phyloP scores from a whole-genome alignment of 2,797 vertebrate species.

The Mallotus villosus region DNA sequence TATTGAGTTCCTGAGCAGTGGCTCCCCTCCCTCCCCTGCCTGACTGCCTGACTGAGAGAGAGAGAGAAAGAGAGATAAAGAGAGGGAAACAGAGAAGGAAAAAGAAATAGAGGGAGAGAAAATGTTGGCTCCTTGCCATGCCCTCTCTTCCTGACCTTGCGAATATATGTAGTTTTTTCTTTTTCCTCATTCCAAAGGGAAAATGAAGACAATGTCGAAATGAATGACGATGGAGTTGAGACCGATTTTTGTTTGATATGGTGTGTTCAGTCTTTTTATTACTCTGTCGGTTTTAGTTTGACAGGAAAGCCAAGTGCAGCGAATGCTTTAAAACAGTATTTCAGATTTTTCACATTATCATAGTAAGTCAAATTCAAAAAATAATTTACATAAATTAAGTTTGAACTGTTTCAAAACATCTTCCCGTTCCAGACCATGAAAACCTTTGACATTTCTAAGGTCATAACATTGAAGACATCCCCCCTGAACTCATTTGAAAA shows the following conservation, averaged over 20 bases:
- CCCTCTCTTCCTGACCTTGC: constrained; percentile 82
- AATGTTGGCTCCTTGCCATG: constrained; percentile 76
- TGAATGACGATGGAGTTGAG: background rate
- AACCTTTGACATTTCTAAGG: constrained; percentile 57
- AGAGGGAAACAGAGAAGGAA: background rate
- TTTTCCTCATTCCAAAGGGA: constrained; percentile 9
- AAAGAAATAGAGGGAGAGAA: constrained; percentile 32
- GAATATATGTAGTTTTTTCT: constrained; percentile 60
- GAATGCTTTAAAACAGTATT: background rate
- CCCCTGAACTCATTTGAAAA: constrained; percentile 66
- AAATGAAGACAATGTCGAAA: constrained; percentile 25
- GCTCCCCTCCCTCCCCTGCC: constrained; percentile 50
- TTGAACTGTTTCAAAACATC: constrained; percentile 20
- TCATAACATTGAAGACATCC: constrained; percentile 57
- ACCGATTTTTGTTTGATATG: background rate
- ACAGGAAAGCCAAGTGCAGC: constrained; percentile 47
- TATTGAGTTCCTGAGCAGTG: constrained; percentile 76
- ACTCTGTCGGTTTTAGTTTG: constrained; percentile 20
- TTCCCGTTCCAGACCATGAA: constrained; percentile 18
- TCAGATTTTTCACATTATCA: background rate
- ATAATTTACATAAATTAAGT: constrained; percentile 3
- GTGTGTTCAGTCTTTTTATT: background rate
- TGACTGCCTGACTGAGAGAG: constrained; percentile 43
- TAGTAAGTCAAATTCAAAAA: background rate
- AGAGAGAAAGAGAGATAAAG: constrained; percentile 13